These are phyloP conservation scores for Bergia sp. DNA, from an alignment of 92 coral and sea anemone species.

Conservation along the genomic window DNA sequence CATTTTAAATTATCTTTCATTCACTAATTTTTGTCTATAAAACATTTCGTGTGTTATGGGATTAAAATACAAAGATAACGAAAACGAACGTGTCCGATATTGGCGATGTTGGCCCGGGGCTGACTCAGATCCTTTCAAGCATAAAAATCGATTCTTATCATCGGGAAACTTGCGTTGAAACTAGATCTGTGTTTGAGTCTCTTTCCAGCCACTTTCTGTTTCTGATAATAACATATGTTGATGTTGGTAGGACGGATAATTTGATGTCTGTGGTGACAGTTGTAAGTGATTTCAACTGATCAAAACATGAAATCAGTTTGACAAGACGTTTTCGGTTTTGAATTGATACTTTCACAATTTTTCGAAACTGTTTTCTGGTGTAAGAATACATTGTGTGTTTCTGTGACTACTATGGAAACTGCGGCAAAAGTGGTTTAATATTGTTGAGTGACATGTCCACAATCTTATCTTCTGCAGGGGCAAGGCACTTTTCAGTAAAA, in stretches of 20 bases:
- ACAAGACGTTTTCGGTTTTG: neutral
- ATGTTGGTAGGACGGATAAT: neutral
- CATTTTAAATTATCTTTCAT: neutral
- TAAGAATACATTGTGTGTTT: neutral
- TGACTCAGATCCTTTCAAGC: neutral
- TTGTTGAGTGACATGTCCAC: neutral
- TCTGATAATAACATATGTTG: slow-evolving; percentile 1
- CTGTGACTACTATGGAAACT: neutral
- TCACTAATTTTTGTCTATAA: neutral
- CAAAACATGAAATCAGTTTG: neutral
- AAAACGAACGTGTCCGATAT: neutral
- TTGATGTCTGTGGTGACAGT: slow-evolving; percentile 20
- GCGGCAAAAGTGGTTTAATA: neutral
- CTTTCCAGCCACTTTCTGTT: slow-evolving; percentile 1
- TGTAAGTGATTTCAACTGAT: neutral
- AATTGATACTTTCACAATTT: neutral
- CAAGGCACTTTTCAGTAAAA: neutral
- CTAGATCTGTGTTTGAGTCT: neutral
- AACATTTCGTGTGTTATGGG: neutral
- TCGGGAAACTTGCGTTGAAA: neutral
- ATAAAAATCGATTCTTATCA: neutral
- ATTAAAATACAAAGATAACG: slow-evolving; percentile 1
- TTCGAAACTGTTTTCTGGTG: neutral
- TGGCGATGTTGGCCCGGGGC: slow-evolving; percentile 16
- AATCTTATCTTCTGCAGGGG: neutral